These are phyloP conservation scores for Zoanthus gigantus DNA, from an alignment of 92 coral and sea anemone species.

Conservation along the genomic window DNA sequence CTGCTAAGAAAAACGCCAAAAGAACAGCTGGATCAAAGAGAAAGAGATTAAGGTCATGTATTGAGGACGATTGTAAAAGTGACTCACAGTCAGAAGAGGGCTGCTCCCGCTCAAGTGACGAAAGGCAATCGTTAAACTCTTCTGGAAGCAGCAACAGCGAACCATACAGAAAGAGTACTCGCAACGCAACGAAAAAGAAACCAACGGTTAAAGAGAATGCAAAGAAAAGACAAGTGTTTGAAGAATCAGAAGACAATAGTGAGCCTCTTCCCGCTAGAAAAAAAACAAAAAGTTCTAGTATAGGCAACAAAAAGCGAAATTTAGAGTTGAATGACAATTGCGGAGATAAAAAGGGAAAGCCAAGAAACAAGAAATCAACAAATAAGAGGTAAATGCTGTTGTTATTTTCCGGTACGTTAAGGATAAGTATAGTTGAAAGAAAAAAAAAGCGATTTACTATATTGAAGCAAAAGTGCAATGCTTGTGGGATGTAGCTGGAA, in stretches of 20 bases:
- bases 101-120: not conserved
- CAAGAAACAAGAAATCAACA: not conserved
- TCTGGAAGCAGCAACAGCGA: conserved; percentile 5
- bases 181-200: conserved; percentile 5
- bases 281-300: not conserved
- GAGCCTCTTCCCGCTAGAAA: not conserved
- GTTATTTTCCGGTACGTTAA: not conserved
- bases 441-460: too few species aligned
- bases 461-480: too few species aligned
- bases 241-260: conserved; percentile 43
- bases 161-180: conserved; percentile 6
- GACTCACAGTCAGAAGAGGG: conserved; percentile 39
- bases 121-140: not conserved
- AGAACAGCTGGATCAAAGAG: conserved; percentile 13
- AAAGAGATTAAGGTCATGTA: not conserved
- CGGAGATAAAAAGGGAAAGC: not conserved
- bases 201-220: not conserved
- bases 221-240: conserved; percentile 48
- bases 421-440: too few species aligned
- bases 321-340: not conserved
- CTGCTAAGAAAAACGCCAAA: conserved; percentile 17
- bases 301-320: not conserved
- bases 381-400: not conserved
- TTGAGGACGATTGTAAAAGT: conserved; percentile 22
- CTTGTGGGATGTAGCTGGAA: too few species aligned